Conservation (phyloP, 2,888 invertebrate genomes). For the Leucophora obtusa region DNA sequence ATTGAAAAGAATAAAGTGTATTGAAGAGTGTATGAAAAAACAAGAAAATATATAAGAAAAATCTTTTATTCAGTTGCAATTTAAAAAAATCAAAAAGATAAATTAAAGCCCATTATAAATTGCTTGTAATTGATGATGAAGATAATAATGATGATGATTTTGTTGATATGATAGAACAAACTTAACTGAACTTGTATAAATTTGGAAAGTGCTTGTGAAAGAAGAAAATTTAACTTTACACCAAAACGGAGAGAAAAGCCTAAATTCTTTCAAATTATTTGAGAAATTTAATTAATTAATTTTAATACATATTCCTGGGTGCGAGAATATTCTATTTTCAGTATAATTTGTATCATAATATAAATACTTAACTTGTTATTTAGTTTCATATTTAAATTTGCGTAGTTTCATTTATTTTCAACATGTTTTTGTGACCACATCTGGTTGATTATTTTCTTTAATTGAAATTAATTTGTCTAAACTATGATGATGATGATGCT, state of each 20-base stretch:
- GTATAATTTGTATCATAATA: background rate
- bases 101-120: conserved; percentile 56
- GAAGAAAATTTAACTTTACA: background rate
- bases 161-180: conserved; percentile 16
- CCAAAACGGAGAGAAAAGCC: background rate
- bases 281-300: background rate
- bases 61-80: conserved; percentile 51
- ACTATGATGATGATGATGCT: conserved; percentile 21
- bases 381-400: conserved; percentile 2
- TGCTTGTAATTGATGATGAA: conserved; percentile 49
- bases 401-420: conserved; percentile 23
- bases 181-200: conserved; percentile 38
- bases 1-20: conserved; percentile 55
- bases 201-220: conserved; percentile 35
- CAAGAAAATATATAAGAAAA: conserved; percentile 31
- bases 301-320: background rate
- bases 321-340: conserved; percentile 38
- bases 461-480: conserved; percentile 64
- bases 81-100: conserved; percentile 57
- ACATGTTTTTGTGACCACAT: conserved; percentile 43
- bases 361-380: background rate
- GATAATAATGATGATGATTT: conserved; percentile 4
- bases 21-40: conserved; percentile 37
- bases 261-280: background rate
- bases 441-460: conserved; percentile 49